Conservation (phyloP, 1,140 invertebrate genomes). For the Psilanteris sp. region DNA sequence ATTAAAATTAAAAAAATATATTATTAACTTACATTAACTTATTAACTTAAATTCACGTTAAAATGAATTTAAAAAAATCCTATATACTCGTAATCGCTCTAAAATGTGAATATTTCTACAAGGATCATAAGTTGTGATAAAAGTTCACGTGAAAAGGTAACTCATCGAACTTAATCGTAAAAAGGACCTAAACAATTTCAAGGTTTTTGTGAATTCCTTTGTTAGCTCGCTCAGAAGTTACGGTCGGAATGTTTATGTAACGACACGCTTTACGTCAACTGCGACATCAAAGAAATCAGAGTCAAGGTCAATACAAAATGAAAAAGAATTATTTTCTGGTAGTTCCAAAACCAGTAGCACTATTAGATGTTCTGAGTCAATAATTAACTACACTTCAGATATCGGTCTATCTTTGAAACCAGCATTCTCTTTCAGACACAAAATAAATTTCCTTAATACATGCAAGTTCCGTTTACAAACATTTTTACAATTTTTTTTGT, state of each 20-base stretch:
- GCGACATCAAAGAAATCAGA: constrained; percentile 48
- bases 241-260: constrained; percentile 34
- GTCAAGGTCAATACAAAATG: constrained; percentile 31
- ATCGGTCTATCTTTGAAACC: constrained; percentile 23
- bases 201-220: constrained; percentile 33
- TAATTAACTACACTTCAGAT: constrained; percentile 40
- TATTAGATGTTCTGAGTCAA: constrained; percentile 12
- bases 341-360: constrained; percentile 47
- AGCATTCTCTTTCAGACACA: background rate
- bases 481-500: no score
- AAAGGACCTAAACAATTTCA: constrained; percentile 13
- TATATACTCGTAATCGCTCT: no score
- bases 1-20: no score
- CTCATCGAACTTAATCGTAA: constrained; percentile 5
- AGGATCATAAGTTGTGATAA: no score
- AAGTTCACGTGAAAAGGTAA: no score
- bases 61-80: no score
- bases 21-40: no score
- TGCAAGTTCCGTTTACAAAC: no score
- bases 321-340: constrained; percentile 20
- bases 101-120: no score
- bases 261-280: constrained; percentile 39
- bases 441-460: no score
- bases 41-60: no score
- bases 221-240: constrained; percentile 21